A percentile compares a stretch with the other conserved stretches of the same genome.
Conservation (phyloP, 2,888 invertebrate species). For the Dermolepida albohirtum region DNA sequence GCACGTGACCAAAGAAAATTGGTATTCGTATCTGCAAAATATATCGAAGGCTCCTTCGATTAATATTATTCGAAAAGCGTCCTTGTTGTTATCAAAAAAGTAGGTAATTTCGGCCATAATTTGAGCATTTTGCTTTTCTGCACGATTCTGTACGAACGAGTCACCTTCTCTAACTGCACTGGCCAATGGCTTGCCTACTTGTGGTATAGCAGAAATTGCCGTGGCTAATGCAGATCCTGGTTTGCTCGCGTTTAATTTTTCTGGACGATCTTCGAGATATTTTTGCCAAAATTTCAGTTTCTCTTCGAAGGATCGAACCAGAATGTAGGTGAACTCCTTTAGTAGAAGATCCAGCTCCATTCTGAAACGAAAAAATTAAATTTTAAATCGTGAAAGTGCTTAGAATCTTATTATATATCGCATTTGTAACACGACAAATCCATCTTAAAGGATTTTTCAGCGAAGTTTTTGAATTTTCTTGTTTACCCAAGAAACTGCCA, state of each 20-base stretch:
- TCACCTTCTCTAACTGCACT: slow-evolving; percentile 41
- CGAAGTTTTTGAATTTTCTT: too few species aligned
- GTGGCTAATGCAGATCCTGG: slow-evolving; percentile 36
- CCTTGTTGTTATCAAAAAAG: slow-evolving; percentile 37
- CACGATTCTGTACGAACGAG: slow-evolving; percentile 24
- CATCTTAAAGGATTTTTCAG: too few species aligned
- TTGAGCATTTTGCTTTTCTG: slow-evolving; percentile 41
- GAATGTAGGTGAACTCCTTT: slow-evolving; percentile 44
- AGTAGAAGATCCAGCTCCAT: slow-evolving; percentile 28
- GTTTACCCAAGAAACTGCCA: too few species aligned
- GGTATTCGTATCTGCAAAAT: slow-evolving; percentile 45
- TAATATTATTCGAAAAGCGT: slow-evolving; percentile 39
- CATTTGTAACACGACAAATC: too few species aligned
- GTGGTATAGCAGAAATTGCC: slow-evolving; percentile 39
- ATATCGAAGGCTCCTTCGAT: slow-evolving; percentile 41
- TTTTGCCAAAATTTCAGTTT: slow-evolving; percentile 42
- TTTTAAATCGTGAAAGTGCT: too few species aligned
- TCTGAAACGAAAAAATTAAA: slow-evolving; percentile 1
- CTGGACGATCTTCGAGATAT: slow-evolving; percentile 42
- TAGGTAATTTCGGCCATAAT: slow-evolving; percentile 41
- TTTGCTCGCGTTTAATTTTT: slow-evolving; percentile 37
- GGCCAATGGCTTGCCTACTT: slow-evolving; percentile 39
- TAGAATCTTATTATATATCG: too few species aligned
- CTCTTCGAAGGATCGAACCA: slow-evolving; percentile 43
- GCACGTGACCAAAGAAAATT: slow-evolving; percentile 42